Evolutionary conservation across 2,888 invertebrate genomes (phyloP), one percentile per base, ranked within the genome.

Genomic region (Malachius bipustulatus): DNA sequence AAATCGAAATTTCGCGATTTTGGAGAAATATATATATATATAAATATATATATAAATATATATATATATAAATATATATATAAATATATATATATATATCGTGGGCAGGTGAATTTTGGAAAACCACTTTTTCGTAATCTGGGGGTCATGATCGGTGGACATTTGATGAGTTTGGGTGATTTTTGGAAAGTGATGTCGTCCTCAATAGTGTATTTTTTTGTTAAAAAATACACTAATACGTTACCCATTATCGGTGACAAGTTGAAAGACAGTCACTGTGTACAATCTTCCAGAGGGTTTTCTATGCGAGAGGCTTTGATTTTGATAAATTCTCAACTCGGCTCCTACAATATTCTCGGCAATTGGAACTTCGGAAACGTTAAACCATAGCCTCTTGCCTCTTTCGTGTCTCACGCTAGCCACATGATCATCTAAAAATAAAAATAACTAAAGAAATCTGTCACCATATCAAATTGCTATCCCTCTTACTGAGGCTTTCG

Each of bases 311-410:
- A 70, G 64, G 28, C 71, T 66, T 8, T 70, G 64, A 28, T 71
- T 70, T 51, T 84, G 81, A 58, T 80, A 93, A 12, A 94, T 67
- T 42, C 90, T 69, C 34, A 96, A 66, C 64, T 94, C 91, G 1
- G 90, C 89, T 36, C 82, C 79, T 47, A 90, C 78, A 16, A 89
- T 75, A n/a, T 72, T 70, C 50, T 90, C 84, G 43, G 81, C 82
- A 2, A 75, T 68, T 1, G 89, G 82, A 4, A 91, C 80, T 51
- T 90, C 88, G 3, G 82, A 75, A 37, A 89, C 82, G 64, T 94
- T 90, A 63, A 96, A 96, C 85, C 87, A 91, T 36, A 91, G 75
- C 39, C 87, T 75, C 51, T 84, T 76, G 2, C 90, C 90, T 52
- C 83, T 77, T 43, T 88, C 87, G 56, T 90, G 85, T 4, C 85